Evolutionary conservation across 1,140 invertebrate genomes (phyloP), one percentile per base, ranked within the genome.

Genomic region (Habropoda laboriosa): DNA sequence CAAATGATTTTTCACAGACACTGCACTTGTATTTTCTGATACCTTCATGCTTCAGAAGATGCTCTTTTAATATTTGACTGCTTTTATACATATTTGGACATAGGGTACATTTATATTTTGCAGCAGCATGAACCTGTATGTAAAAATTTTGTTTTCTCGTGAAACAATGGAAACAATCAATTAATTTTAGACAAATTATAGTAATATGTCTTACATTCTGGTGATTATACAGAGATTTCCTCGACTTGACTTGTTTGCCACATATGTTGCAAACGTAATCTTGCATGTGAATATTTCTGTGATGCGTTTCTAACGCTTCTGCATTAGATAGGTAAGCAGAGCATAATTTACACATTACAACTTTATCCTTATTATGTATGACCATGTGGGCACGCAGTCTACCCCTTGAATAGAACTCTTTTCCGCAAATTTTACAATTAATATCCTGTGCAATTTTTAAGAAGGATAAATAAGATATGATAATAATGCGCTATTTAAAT

Each of bases 61-160:
- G 90, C 47, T 91, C 89, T 64, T 90, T 90, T 3, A 91, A 47
- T 24, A 90, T 90, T 49, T 90, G 88, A 3, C 81, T 89, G 47
- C 86, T 90, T 24, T 89, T 90, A 47, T 91, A 91, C 6, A 87
- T 76, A 63, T 89, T 90, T 3, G 85, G 74, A n/a, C 89, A 91
- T 16, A 88, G 24, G 18, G 76, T 70, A 57, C 89, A 91, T 64
- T 88, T 85, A 32, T 84, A 89, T 51, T 89, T 89, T 6, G 87
- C 88, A n/a, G 79, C 83, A 21, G 80, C 86, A 55, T 91, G 89
- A 40, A 89, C 87, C 87, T 88, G 12, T 42, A 68, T 49, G 51
- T 24, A 40, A 24, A 68, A 67, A 66, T 60, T 18, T 2, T 12
- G 1, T 57, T 27, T 49, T 21, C 27, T 38, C 13, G 21, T 8